Evolutionary conservation across 2,888 invertebrate species (phyloP), one percentile per base, ranked within the genome.

Genomic region (Biston stratarius): DNA sequence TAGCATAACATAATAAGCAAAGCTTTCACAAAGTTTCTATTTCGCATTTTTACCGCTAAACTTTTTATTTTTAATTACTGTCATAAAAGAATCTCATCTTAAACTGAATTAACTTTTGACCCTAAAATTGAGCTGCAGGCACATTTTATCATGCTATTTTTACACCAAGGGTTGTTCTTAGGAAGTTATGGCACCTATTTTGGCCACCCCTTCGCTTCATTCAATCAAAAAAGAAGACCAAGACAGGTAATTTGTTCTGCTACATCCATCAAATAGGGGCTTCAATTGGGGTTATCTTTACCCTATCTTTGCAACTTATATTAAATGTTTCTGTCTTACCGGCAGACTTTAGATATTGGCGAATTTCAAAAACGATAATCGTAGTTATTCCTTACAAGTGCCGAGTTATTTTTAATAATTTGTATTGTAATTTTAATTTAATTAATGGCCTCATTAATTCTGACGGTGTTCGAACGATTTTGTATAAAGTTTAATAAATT

Each of bases 231-330:
- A 73, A 70, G 70, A 70, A 71, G 57, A 61, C 66, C 73, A 75
- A 71, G 72, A 75, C 71, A 73, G 72, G 73, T 73, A 71, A 75
- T 75, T 75, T 73, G 75, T 75, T 75, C 75, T 68, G 70, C 73
- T 69, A 72, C 75, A 75, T 75, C 75, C 72, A 75, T 75, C 75
- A 70, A 64, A 68, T 34, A 14, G 65, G 70, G 60, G 62, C 42
- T 58, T 36, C 55, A 60, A 40, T 53, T 58, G 67, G 64, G 67
- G 64, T 47, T 57, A 61, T 68, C 60, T 63, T 67, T 67, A 62
- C 63, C 66, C 69, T 47, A 61, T 57, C 65, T 62, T 68, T 55
- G 61, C n/a, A 60, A 64, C 70, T 67, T 62, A 64, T 57, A 63
- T 59, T 60, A 63, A 63, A 63, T 55, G 63, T 51, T 61, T 57